Evolutionary conservation across 1,140 invertebrate species (phyloP).

Genomic region (Drosophila lacteicornis): DNA sequence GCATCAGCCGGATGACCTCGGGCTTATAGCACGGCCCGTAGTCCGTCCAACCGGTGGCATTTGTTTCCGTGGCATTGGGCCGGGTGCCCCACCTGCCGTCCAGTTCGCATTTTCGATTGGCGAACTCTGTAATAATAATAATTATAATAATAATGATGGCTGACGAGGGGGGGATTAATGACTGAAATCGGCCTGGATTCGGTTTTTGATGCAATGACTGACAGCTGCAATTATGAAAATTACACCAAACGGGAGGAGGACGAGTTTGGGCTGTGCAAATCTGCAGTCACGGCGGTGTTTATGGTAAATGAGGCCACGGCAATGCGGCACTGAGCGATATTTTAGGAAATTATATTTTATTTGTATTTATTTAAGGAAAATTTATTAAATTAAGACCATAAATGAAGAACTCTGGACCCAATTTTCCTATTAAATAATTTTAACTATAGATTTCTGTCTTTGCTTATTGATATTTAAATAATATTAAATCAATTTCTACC

Average conservation of each 20-base stretch:
- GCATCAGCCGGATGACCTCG: slow-evolving; percentile 88
- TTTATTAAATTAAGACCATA: too few relatives aligned
- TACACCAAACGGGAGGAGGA: neutral
- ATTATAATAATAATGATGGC: neutral
- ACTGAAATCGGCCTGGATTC: slow-evolving; percentile 2
- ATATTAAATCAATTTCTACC: too few relatives aligned
- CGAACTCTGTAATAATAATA: slow-evolving; percentile 87
- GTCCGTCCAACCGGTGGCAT: slow-evolving; percentile 92
- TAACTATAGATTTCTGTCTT: too few relatives aligned
- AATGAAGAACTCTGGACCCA: too few relatives aligned
- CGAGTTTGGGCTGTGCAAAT: slow-evolving; percentile 15
- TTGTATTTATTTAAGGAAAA: neutral
- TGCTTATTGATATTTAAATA: too few relatives aligned
- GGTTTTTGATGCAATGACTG: slow-evolving; percentile 20
- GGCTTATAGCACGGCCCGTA: slow-evolving; percentile 93
- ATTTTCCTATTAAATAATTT: too few relatives aligned
- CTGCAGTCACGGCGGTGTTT: neutral
- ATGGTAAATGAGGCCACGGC: slow-evolving; percentile 33
- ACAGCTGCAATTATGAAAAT: slow-evolving; percentile 48
- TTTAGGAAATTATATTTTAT: neutral
- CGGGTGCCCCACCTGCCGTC: slow-evolving; percentile 90
- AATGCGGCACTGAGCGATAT: slow-evolving; percentile 18
- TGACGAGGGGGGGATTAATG: slow-evolving; percentile 1
- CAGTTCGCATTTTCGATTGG: slow-evolving; percentile 89
- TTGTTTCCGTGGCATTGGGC: slow-evolving; percentile 72